These are phyloP conservation scores for Lytechinus pictus DNA, from an alignment of 35 echinoderm and acorn worm species.

Conservation along the genomic window DNA sequence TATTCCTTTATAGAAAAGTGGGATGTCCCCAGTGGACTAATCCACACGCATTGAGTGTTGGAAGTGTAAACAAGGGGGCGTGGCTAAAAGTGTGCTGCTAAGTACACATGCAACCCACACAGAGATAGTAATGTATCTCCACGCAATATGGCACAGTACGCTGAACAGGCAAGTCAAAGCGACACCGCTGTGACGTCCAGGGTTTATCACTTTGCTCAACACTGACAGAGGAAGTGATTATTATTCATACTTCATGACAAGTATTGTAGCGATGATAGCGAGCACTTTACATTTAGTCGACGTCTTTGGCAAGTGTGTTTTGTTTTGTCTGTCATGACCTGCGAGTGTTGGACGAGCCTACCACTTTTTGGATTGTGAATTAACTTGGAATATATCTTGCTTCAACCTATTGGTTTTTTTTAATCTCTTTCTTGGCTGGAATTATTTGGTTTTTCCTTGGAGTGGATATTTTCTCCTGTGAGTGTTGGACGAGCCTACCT, in stretches of 20 bases:
- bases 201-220: not conserved
- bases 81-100: not conserved
- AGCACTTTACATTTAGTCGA: not conserved
- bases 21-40: not conserved
- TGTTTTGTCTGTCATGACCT: not conserved
- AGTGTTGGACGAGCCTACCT: no score
- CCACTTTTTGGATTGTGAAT: not conserved
- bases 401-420: not conserved
- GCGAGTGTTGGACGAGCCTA: not conserved
- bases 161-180: not conserved
- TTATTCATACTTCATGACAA: not conserved
- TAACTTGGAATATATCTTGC: not conserved
- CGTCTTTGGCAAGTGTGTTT: not conserved
- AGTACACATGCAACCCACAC: no score
- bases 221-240: conserved; percentile 3
- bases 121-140: not conserved
- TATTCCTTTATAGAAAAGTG: not conserved
- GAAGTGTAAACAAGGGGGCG: conserved; percentile 7
- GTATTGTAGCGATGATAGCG: not conserved
- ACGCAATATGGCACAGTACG: not conserved
- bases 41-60: not conserved
- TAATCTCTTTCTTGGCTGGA: not conserved
- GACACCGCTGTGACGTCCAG: not conserved
- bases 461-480: not conserved
- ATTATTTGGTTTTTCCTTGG: not conserved